phyloP scores from a whole-genome alignment of 2,113 vertebrate species.

The Gymnobelideus leadbeateri region DNA sequence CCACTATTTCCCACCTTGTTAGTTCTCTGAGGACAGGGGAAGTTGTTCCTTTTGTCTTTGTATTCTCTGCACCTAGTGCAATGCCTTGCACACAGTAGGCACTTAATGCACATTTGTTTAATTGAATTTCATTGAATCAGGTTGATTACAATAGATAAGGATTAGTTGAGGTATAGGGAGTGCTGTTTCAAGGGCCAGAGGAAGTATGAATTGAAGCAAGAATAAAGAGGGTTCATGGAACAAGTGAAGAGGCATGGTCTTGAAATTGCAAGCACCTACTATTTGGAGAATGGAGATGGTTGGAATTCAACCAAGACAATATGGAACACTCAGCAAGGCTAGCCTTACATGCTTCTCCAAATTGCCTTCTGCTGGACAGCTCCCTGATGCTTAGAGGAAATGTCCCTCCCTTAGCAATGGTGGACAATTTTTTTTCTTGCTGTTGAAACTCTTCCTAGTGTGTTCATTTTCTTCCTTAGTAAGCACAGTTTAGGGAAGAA shows the following conservation, averaged over 20 bases:
- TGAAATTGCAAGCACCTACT: not conserved
- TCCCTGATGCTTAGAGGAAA: slow-evolving; percentile 17
- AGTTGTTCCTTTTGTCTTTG: not conserved
- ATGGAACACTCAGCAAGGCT: not conserved
- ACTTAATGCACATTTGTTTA: not conserved
- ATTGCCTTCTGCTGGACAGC: not conserved
- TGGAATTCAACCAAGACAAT: not conserved
- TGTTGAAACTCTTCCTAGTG: slow-evolving; percentile 31
- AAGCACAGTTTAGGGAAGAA: not conserved
- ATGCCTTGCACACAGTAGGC: not conserved
- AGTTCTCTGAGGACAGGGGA: not conserved
- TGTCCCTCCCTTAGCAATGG: not conserved
- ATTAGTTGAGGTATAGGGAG: not conserved
- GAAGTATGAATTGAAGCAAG: not conserved
- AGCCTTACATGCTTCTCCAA: not conserved
- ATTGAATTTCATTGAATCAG: not conserved
- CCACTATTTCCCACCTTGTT: not conserved
- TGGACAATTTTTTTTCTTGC: not conserved
- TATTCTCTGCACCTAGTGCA: not conserved
- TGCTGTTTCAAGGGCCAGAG: not conserved
- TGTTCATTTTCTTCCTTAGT: not conserved
- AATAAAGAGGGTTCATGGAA: not conserved
- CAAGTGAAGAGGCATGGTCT: not conserved
- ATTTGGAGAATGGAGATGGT: not conserved
- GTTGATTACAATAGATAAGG: not conserved